These are phyloP conservation scores for Drosophila saltans DNA, from an alignment of 1,140 invertebrate genomes.

Conservation along the genomic window DNA sequence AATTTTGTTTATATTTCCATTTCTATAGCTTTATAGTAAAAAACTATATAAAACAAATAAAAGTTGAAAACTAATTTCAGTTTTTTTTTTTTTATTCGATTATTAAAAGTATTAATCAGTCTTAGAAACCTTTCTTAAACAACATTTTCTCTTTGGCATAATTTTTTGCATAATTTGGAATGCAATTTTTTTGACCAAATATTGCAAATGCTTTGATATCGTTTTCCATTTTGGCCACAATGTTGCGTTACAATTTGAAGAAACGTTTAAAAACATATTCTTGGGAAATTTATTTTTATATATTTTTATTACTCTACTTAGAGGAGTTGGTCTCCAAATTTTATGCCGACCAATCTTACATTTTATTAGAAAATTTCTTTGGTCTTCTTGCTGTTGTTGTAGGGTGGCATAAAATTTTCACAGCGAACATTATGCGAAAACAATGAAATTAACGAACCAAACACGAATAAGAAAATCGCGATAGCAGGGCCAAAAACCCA, in stretches of 20 bases:
- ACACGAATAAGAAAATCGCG: constrained; percentile 69
- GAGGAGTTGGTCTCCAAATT: constrained; percentile 3
- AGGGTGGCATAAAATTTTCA: constrained; percentile 20
- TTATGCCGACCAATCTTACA: constrained; percentile 24
- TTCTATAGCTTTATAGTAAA: too few species aligned
- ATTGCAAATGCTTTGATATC: too few species aligned
- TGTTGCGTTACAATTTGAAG: constrained; percentile 5
- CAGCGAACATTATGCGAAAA: constrained; percentile 67
- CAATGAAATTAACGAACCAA: constrained; percentile 81
- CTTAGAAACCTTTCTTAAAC: too few species aligned
- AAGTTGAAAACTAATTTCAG: too few species aligned
- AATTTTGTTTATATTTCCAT: too few species aligned
- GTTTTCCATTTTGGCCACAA: background rate
- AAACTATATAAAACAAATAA: too few species aligned
- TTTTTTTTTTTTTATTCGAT: too few species aligned
- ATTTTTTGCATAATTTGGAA: too few species aligned
- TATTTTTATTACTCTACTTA: constrained; percentile 13
- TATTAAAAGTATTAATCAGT: too few species aligned
- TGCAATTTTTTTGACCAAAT: too few species aligned
- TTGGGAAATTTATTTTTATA: background rate
- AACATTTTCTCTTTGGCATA: too few species aligned
- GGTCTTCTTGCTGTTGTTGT: background rate
- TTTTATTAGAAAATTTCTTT: constrained; percentile 28
- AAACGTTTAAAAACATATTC: constrained; percentile 14
- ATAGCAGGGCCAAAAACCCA: constrained; percentile 13